Base-by-base conservation (phyloP, 2,113 vertebrate species). In the Cariama cristata region DNA sequence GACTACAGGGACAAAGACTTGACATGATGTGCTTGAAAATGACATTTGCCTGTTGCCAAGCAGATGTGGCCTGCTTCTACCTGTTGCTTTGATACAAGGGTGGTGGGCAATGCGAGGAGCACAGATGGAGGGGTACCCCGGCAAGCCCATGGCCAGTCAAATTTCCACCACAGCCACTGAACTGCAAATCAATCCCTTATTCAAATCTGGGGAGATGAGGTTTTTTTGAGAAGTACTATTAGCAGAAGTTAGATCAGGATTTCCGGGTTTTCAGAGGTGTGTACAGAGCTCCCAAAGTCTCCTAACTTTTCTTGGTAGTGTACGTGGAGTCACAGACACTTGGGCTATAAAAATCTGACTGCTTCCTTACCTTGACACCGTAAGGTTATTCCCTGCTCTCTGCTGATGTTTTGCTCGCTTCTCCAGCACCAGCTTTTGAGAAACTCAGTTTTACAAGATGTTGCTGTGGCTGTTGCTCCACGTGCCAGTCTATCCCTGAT, bases 251-350 rank as follows among this genome's bases (percentile, higher is more conserved):
- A 76, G 88, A 67, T 86, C 53, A 90, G 50, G 15, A 76, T 84
- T 97, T 97, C 83, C 94, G 77, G 47, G 19, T 97, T 96, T 96
- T 90, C 73, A 66, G 76, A 69, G 79, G 32, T 84, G 21, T 44
- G n/a, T 23, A 32, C 35, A 45, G 59, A 85, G 42, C 92, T 73
- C 84, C 67, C 62, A 69, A 85, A 75, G 20, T 52, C 16, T 50
- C 94, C 68, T 38, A 13, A 71, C 17, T 91, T 93, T 93, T 95
- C 73, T 73, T 87, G 40, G 18, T 38, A n/a, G 11, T 0, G 0
- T 59, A 47, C 2, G 1, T 44, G 45, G 59, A 66, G 38, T 52
- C 69, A 71, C 33, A 93, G 55, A 72, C 38, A 23, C 20, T 33
- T 24, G 55, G 53, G 17, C 20, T 66, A 3, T 38, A 49, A 81